Evolutionary conservation across 2,113 vertebrate genomes (phyloP).

Genomic region (Nyctibius bracteatus): DNA sequence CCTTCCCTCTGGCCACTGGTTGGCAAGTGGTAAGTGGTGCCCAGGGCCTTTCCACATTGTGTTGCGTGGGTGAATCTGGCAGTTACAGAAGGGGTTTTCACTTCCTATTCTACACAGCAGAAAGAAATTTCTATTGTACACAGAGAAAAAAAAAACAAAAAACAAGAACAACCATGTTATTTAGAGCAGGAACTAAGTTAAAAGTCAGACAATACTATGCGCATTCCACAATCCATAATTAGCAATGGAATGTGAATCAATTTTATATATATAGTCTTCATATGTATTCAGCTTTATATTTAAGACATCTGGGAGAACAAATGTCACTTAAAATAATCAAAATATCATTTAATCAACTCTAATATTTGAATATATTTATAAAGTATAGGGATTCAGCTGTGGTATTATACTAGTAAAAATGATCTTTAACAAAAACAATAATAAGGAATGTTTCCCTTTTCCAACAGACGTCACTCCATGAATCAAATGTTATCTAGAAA

Average conservation of each 20-base stretch:
- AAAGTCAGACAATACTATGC: not conserved
- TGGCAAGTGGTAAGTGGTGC: fast-evolving
- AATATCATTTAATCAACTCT: not conserved
- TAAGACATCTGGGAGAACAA: not conserved
- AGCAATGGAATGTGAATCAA: not conserved
- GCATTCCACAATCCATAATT: not conserved
- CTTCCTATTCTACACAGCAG: not conserved
- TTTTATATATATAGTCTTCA: not conserved
- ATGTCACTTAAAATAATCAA: not conserved
- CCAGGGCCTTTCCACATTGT: not conserved
- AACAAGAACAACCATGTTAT: fast-evolving
- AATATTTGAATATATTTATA: not conserved
- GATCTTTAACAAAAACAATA: not conserved
- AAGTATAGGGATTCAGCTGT: not conserved
- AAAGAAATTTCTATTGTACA: not conserved
- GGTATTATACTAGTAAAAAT: not conserved
- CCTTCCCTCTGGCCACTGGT: not conserved
- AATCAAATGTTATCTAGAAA: not conserved
- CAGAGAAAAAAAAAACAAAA: not conserved
- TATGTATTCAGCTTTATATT: not conserved
- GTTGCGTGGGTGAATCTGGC: not conserved
- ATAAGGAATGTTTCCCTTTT: not conserved
- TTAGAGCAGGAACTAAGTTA: not conserved
- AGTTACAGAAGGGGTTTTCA: not conserved
- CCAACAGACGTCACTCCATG: not conserved